Conservation (phyloP, 2,888 invertebrate genomes). For the Calliphora vomitoria region DNA sequence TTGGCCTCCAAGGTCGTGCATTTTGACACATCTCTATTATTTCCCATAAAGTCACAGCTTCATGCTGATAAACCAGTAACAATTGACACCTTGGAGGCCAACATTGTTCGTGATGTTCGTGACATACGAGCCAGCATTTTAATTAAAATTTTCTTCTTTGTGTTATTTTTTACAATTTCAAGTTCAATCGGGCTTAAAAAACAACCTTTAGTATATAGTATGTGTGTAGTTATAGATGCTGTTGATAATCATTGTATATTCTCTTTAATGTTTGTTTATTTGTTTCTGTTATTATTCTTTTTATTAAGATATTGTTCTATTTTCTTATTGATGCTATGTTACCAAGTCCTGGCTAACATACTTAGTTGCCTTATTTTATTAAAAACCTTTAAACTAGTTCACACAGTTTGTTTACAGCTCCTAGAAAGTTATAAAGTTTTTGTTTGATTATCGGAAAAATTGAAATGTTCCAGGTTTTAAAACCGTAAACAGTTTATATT, state of each 20-base stretch:
- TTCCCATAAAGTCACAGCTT: too few species aligned
- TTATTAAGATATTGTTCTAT: slow-evolving; percentile 13
- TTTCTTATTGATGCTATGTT: neutral
- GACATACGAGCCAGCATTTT: too few species aligned
- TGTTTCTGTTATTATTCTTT: neutral
- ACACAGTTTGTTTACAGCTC: slow-evolving; percentile 14
- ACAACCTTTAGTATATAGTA: too few species aligned
- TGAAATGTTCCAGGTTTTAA: slow-evolving; percentile 39
- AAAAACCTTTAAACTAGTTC: slow-evolving; percentile 34
- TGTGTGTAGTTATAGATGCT: neutral
- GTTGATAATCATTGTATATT: slow-evolving; percentile 12
- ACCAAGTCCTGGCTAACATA: slow-evolving; percentile 9
- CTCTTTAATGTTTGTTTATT: neutral
- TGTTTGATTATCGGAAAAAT: slow-evolving; percentile 37
- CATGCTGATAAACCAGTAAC: too few species aligned
- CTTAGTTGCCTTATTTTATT: slow-evolving; percentile 1
- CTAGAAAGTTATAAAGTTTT: slow-evolving; percentile 42
- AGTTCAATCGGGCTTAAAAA: too few species aligned
- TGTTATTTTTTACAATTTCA: too few species aligned
- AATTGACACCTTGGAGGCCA: too few species aligned
- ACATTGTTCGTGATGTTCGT: too few species aligned
- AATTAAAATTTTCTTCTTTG: too few species aligned
- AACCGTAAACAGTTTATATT: slow-evolving; percentile 25
- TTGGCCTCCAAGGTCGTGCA: too few species aligned
- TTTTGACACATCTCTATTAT: too few species aligned